Evolutionary conservation across 2,113 vertebrate genomes (phyloP), one percentile per base, ranked within the genome.

Genomic region (Dinomys branickii): DNA sequence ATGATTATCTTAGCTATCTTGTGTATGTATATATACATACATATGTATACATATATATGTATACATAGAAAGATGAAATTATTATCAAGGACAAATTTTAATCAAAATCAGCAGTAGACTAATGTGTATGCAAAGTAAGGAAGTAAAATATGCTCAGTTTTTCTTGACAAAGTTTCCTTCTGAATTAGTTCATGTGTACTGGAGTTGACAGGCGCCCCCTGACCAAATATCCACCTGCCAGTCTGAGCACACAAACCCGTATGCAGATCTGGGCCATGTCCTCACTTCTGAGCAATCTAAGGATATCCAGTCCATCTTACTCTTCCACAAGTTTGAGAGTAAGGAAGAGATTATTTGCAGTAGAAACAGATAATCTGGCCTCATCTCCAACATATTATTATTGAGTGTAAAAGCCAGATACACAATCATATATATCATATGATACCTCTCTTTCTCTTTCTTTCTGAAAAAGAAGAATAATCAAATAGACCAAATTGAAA

Each of bases 61-160:
- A 0, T 61, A 61, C 24, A 61, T 22, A 61, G 9, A 61, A 61
- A 24, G 59, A 9, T 4, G 87, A 85, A 95, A 90, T 80, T 65
- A 78, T 81, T 54, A 95, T 75, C 24, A 92, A 73, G 61, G 83
- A 94, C 35, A 91, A 88, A 75, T 94, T 52, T 59, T 80, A 67
- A 84, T 30, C 47, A 90, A 95, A 90, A 93, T 38, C 14, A 50
- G n/a, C 35, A 91, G 41, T 81, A 81, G 44, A 83, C 3, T 47
- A 24, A 65, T 56, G 19, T 73, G 1, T 63, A 61, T 50, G 7
- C 56, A 28, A 89, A 85, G 1, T 28, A 22, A 97, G 71, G 35
- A 94, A 93, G 41, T 47, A 90, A 65, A 91, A 69, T 9, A 82
- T 10, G 4, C 47, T 7, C 1, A 12, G 11, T 75, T 75, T 11